Conservation (phyloP, 1,140 invertebrate genomes). For the Zeugodacus cucurbitae region DNA sequence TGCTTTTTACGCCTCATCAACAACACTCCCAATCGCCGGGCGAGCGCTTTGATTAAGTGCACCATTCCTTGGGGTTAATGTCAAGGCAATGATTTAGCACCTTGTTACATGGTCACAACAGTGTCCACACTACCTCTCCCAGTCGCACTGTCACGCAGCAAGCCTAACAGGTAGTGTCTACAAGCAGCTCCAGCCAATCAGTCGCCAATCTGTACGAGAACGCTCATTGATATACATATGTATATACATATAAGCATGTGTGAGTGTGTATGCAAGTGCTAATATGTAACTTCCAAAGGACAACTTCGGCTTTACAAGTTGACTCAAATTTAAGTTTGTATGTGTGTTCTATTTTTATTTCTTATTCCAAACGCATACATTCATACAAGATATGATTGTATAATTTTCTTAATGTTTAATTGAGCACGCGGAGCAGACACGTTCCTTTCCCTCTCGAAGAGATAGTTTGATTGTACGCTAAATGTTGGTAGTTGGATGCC, state of each 20-base stretch:
- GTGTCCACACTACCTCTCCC: not conserved
- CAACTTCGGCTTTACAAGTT: not conserved
- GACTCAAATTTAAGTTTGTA: not conserved
- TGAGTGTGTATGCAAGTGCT: not conserved
- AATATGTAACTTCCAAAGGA: not conserved
- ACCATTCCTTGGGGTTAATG: conserved; percentile 65
- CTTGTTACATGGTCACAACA: conserved; percentile 54
- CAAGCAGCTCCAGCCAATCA: not conserved
- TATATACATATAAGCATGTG: not conserved
- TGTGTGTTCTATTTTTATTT: not conserved
- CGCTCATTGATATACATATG: not conserved
- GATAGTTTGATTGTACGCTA: not conserved
- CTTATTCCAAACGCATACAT: not conserved
- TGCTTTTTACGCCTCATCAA: conserved; percentile 13
- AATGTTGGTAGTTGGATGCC: conserved; percentile 12
- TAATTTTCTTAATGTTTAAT: not conserved
- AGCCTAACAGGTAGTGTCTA: not conserved
- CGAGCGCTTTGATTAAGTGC: conserved; percentile 63
- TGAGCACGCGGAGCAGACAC: not conserved
- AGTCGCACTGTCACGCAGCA: not conserved
- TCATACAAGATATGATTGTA: not conserved
- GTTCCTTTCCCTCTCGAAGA: not conserved
- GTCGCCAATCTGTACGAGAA: not conserved
- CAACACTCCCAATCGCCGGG: not conserved
- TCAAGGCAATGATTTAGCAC: conserved; percentile 65